Percentiles rank a stretch among this genome's conserved stretches.
phyloP scores from a whole-genome alignment of 2,888 invertebrate genomes.

The Amphipoea oculea region DNA sequence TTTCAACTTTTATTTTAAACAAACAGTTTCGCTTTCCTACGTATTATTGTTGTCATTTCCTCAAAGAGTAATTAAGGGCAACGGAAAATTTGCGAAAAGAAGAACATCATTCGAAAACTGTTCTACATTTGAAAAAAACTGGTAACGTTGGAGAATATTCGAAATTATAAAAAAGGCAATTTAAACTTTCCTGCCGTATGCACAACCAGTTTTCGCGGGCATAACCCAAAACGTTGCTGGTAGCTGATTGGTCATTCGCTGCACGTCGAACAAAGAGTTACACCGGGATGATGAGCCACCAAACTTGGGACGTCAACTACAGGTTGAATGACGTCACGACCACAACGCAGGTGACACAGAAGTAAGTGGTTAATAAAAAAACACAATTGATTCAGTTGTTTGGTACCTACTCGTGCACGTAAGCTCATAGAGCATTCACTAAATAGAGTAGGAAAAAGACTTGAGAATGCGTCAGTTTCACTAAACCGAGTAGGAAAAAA shows the following conservation, averaged over 20 bases:
- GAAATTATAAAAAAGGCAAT: constrained; percentile 22
- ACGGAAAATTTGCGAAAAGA: background rate
- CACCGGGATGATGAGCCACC: constrained; percentile 50
- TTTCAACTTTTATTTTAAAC: constrained; percentile 44
- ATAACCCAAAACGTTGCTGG: constrained; percentile 28
- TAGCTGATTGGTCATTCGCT: constrained; percentile 53
- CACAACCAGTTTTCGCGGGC: constrained; percentile 25
- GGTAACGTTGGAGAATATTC: constrained; percentile 18
- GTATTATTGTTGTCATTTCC: constrained; percentile 1
- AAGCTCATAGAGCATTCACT: background rate
- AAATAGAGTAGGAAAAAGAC: background rate
- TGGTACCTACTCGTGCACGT: background rate
- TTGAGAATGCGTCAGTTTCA: constrained; percentile 11
- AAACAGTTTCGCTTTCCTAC: constrained; percentile 23
- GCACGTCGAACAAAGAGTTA: constrained; percentile 47
- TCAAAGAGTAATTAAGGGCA: constrained; percentile 11
- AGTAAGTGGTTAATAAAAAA: constrained; percentile 1
- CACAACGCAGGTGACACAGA: constrained; percentile 21
- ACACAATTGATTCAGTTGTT: background rate
- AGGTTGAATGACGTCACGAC: constrained; percentile 41
- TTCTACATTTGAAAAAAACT: background rate
- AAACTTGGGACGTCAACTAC: constrained; percentile 66
- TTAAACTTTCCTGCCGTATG: constrained; percentile 15
- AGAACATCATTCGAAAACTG: background rate
- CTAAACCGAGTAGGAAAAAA: constrained; percentile 3